Base-by-base conservation (phyloP, 2,888 invertebrate species). In the Automeris io region DNA sequence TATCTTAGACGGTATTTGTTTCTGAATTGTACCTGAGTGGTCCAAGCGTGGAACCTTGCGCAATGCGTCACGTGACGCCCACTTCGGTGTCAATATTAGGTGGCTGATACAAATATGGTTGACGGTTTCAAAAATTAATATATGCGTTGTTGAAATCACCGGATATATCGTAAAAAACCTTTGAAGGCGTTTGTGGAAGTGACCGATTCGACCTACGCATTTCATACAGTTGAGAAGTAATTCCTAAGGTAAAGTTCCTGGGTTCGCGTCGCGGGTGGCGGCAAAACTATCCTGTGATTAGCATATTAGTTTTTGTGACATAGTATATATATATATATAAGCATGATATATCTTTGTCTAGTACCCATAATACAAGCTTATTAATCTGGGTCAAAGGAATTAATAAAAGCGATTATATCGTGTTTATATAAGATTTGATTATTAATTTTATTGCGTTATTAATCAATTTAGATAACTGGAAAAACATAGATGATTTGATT, bases 61-160 rank as follows among this genome's bases (percentile, higher is more conserved):
- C 16, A 7, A 47, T 72, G 70, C 70, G 75, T 75, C 79, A 75
- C 61, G 46, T 48, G 49, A 57, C 66, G 59, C 75, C 77, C 56
- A 77, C 81, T 43, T 61, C 61, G 9, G 55, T 0, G 16, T 3
- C 6, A 19, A 5, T 19, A 29, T 29, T 29, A 29, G 29, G 52
- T 58, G 38, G 41, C 44, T 39, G 41, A 55, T 61, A 49, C 66
- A 51, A 67, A 71, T 69, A 65, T 44, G 61, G 62, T 45, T 37
- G 43, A 51, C 51, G 48, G 46, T 51, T 54, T 52, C 39, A 54
- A 58, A 60, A 61, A 51, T 49, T 11, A 26, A 26, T n/a, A 26
- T 29, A 16, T 29, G 16, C n/a, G 16, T 29, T 5, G 5, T 13
- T 16, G 16, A 29, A 29, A 29, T 29, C 29, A 16, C 16, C 29